These are phyloP conservation scores for Ips typographus DNA, from an alignment of 1,140 invertebrate genomes.

Conservation along the genomic window DNA sequence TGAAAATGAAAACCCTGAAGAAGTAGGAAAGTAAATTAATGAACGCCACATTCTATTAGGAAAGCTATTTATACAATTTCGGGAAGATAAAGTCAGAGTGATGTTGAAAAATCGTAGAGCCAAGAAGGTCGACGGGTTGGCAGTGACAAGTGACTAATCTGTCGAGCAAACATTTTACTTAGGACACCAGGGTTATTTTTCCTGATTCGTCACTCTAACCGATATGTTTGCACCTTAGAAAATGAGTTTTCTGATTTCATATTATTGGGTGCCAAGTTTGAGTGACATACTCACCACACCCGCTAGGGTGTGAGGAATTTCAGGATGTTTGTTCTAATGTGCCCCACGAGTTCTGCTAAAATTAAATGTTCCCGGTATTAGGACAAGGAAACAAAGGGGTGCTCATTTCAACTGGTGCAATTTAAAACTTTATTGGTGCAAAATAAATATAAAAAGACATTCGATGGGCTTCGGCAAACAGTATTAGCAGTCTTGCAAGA, in stretches of 20 bases:
- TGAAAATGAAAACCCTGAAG: constrained; percentile 15
- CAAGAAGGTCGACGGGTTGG: constrained; percentile 26
- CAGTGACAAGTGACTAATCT: constrained; percentile 33
- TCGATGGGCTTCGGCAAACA: constrained; percentile 30
- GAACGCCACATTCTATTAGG: constrained; percentile 24
- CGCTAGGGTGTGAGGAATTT: not conserved
- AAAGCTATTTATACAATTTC: constrained; percentile 36
- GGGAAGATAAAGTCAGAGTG: constrained; percentile 27
- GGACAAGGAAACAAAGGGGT: constrained; percentile 23
- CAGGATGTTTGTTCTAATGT: too few relatives aligned
- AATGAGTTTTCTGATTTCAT: constrained; percentile 27
- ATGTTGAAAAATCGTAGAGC: constrained; percentile 33
- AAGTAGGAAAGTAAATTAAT: constrained; percentile 31
- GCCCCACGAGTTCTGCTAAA: too few relatives aligned
- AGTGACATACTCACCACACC: constrained; percentile 23
- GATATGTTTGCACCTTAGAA: constrained; percentile 30
- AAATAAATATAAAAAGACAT: constrained; percentile 39
- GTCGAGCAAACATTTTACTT: constrained; percentile 30
- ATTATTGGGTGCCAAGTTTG: constrained; percentile 23
- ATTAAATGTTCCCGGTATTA: too few relatives aligned
- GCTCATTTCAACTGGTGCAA: not conserved
- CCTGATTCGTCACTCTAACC: constrained; percentile 22
- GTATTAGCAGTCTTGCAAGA: constrained; percentile 39
- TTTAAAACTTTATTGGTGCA: constrained; percentile 24
- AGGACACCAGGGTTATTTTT: constrained; percentile 16